Percentiles rank a stretch among this genome's conserved stretches.
These are phyloP conservation scores for Rhinogobius similis DNA, from an alignment of 2,113 vertebrate genomes.

Conservation along the genomic window DNA sequence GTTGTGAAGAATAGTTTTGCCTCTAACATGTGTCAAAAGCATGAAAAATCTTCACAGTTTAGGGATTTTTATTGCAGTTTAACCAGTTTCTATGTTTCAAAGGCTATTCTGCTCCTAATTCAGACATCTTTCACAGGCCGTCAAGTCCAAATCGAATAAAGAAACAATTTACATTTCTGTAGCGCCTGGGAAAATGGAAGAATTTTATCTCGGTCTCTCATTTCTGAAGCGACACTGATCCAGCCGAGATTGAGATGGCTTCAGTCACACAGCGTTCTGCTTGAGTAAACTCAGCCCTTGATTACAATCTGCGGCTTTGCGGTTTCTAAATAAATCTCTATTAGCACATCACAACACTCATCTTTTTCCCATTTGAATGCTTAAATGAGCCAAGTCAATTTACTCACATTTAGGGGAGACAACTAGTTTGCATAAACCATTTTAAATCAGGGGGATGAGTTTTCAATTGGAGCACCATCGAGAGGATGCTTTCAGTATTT, in stretches of 20 bases:
- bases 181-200: conserved; percentile 21
- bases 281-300: conserved; percentile 33
- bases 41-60: not conserved
- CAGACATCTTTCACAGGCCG: conserved; percentile 3
- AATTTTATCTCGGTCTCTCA: conserved; percentile 21
- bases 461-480: conserved; percentile 22
- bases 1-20: not conserved
- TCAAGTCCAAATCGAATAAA: conserved; percentile 1
- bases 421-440: conserved; percentile 32
- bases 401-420: conserved; percentile 25
- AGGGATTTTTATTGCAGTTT: not conserved
- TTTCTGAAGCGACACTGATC: conserved; percentile 27
- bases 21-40: not conserved
- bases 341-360: conserved; percentile 27
- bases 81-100: not conserved
- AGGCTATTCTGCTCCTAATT: conserved; percentile 13
- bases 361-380: conserved; percentile 14
- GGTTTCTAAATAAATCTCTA: conserved; percentile 47
- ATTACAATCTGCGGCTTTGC: conserved; percentile 39
- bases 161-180: conserved; percentile 28
- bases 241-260: conserved; percentile 21
- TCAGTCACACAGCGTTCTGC: conserved; percentile 24
- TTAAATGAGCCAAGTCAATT: conserved; percentile 34
- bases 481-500: conserved; percentile 41
- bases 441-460: conserved; percentile 30